Conservation (phyloP, 2,797 vertebrate species). For the Coilia nasus region DNA sequence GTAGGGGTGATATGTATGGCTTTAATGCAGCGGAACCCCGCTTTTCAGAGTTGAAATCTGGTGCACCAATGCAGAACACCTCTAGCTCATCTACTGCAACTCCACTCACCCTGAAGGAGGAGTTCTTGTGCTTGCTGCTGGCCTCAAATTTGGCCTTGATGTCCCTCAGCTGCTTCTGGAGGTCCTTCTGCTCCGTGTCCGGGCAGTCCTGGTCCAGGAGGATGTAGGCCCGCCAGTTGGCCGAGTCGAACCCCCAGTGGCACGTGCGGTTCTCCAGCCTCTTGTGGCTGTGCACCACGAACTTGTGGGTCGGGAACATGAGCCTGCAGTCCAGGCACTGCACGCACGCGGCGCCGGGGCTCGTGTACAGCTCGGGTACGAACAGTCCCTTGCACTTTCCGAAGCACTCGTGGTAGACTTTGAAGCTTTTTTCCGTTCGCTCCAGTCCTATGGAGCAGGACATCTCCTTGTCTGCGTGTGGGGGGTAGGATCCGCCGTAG, state of each 20-base stretch:
- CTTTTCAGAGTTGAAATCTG: too few relatives aligned
- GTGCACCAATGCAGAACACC: background rate
- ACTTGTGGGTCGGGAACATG: slow-evolving; percentile 93
- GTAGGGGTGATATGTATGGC: too few relatives aligned
- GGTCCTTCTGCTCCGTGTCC: slow-evolving; percentile 86
- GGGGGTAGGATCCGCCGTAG: slow-evolving; percentile 82
- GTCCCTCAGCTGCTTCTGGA: slow-evolving; percentile 88
- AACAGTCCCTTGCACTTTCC: slow-evolving; percentile 94
- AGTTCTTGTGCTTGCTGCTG: slow-evolving; percentile 72
- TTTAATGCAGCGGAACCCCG: too few relatives aligned
- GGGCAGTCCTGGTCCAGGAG: slow-evolving; percentile 92
- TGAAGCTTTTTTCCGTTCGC: slow-evolving; percentile 90
- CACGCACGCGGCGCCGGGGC: slow-evolving; percentile 88
- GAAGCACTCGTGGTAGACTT: slow-evolving; percentile 94
- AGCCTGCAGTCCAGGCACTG: slow-evolving; percentile 95
- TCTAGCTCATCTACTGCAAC: background rate
- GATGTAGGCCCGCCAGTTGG: slow-evolving; percentile 96
- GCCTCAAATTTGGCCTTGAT: slow-evolving; percentile 91
- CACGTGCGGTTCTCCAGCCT: slow-evolving; percentile 95
- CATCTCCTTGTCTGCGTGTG: slow-evolving; percentile 75
- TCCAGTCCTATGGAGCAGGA: slow-evolving; percentile 82
- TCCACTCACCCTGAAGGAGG: slow-evolving; percentile 74
- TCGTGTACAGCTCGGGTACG: slow-evolving; percentile 88
- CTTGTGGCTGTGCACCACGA: slow-evolving; percentile 96
- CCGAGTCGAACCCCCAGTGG: slow-evolving; percentile 97